Evolutionary conservation across 2,113 vertebrate species (phyloP), one percentile per base, ranked within the genome.

Genomic region (Puntigrus tetrazona): DNA sequence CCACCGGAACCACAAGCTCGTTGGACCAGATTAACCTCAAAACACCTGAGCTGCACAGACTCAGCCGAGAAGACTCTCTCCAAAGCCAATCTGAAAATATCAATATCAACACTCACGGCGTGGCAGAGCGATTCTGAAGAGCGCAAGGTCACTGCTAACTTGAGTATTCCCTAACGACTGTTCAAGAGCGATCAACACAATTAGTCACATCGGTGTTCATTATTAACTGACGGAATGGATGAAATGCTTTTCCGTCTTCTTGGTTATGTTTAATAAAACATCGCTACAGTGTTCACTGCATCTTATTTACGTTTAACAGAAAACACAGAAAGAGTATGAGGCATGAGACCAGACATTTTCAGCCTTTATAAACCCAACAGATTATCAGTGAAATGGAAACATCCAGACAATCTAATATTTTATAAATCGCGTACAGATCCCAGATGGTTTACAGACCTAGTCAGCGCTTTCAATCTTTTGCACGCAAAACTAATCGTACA

Each of bases 11-110:
- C 5, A 78, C 65, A 84, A 67, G 50, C 16, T 29, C 18, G 69
- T 27, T 81, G 18, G 27, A 77, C 31, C 10, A 76, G 61, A 88
- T 86, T 84, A 81, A 81, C 61, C 36, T 10, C 41, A 74, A 50
- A 67, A 78, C 50, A 70, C 81, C 72, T 88, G 77, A 84, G 52
- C 27, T 22, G 18, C 6, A 61, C 70, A 83, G n/a, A 70, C 5
- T 45, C 11, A 65, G 52, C 20, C 9, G 27, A 25, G 78, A 47
- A 65, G 27, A 79, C 31, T 38, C 6, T 36, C 22, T 83, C 25
- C 27, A 52, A n/a, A 61, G 34, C 25, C 11, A 27, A 27, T 69
- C 34, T 69, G 65, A 69, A 69, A 38, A 16, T 29, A 74, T 73
- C 20, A 38, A 16, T 29, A 74, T 73, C 20, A n/a, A 84, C 16